Evolutionary conservation across 1,140 invertebrate genomes (phyloP), one percentile per base, ranked within the genome.

Genomic region (Brachionus koreanus): DNA sequence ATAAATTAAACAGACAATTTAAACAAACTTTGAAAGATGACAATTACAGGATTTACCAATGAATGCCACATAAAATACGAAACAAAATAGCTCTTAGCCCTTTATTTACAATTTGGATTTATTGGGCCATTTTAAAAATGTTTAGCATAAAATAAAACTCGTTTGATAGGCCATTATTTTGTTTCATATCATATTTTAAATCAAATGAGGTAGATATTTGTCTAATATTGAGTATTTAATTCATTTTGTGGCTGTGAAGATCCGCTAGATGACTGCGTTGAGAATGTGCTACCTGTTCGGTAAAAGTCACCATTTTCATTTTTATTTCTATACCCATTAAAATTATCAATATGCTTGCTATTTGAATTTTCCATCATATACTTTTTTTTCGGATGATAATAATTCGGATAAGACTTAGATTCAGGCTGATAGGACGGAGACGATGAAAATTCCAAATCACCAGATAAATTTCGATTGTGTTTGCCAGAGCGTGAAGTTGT

Each of bases 361-460:
- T 12, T 61, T 10, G 76, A 79, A 61, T 65, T 79, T 65, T 61
- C 76, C 76, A 61, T 63, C 76, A 79, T 61, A 19, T 79, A 79
- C 10, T 79, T 79, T 65, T 79, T 79, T 79, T 79, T 79, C 25
- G 76, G 76, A 61, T 79, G 76, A 42, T 79, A 79, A 61, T 79
- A 79, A 42, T 57, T 61, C 12, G 76, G 57, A 19, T 39, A 61
- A 16, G 49, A 13, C 57, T 65, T 65, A 12, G 76, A 79, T 61
- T 79, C 76, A 6, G 61, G 16, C 35, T 37, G 76, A 61, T 5
- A 25, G 7, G 16, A 23, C 3, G 19, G 46, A 43, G 16, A 25
- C 23, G 69, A 46, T 46, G 69, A 74, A 13, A 29, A 29, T 25
- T 74, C 37, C 7, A 74, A 29, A 46, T 74, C 69, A 12, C 39